Base-by-base conservation (phyloP, 2,113 vertebrate species). In the Oryzias javanicus region DNA sequence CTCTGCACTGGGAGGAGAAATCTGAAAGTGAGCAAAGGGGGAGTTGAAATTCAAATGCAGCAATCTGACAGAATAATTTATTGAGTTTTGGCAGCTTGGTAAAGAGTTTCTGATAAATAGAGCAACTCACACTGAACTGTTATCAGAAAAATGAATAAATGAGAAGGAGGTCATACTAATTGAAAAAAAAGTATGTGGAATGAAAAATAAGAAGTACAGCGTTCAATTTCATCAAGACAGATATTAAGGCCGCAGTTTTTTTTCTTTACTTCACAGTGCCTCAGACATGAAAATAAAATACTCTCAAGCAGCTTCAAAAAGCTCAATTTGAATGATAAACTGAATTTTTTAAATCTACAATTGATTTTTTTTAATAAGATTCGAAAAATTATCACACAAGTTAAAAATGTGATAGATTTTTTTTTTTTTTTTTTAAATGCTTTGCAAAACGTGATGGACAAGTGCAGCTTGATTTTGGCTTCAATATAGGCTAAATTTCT, bases 1-100 rank as follows among this genome's bases (percentile, higher is more conserved):
- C 66, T 53, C 51, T 1, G 64, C 51, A 54, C 68, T 16, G 60
- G 73, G 57, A 62, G 70, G 18, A 64, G 67, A 72, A 79, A 70
- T 82, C 78, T 67, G 69, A 80, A 69, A 77, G 74, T 67, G 72
- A 74, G 61, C 78, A 74, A 76, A 75, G 76, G 83, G 86, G 81
- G 76, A 80, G 81, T 46, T 67, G 72, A 44, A 72, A 89, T 90
- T 86, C 72, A 90, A 84, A 90, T 84, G 82, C 60, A 56, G 65
- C 83, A 87, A 88, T 89, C 87, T 91, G 80, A 86, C 81, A 86
- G 87, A 90, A 90, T 89, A 89, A 90, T 89, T 87, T 85, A 90
- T 89, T 87, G 81, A 87, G 82, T 88, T 85, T 73, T 75, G 61
- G 66, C 67, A 71, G 76, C 81, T 86, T 83, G 81, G 83, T 86